Evolutionary conservation across 1,140 invertebrate genomes (phyloP).

Genomic region (Pemphigus obesinymphae): DNA sequence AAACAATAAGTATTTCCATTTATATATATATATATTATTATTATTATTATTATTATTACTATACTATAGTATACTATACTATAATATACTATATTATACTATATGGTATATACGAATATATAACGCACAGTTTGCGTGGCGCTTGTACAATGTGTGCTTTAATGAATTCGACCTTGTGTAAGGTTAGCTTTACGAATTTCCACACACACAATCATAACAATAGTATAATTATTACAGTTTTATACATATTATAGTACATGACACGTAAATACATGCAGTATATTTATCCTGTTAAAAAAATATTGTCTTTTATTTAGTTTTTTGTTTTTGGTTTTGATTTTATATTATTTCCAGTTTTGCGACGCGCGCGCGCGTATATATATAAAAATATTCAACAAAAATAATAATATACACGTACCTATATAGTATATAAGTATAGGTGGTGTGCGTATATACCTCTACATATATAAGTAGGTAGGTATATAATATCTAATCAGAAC

Average conservation of each 20-base stretch:
- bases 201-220: background rate
- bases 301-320: background rate
- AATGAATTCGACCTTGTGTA: constrained; percentile 28
- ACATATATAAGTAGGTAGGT: too few relatives aligned
- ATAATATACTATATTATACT: background rate
- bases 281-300: constrained; percentile 8
- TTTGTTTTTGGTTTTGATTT: too few relatives aligned
- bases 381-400: constrained; percentile 22
- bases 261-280: background rate
- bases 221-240: constrained; percentile 5
- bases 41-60: too few relatives aligned
- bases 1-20: background rate
- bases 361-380: background rate
- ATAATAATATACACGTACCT: too few relatives aligned
- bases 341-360: constrained; percentile 32
- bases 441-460: too few relatives aligned
- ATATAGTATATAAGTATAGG: too few relatives aligned
- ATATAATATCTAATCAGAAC: constrained; percentile 12
- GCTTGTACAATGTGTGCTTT: constrained; percentile 34
- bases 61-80: too few relatives aligned
- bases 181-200: constrained; percentile 38
- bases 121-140: background rate
- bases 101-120: background rate
- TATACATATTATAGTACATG: background rate
- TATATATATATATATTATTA: too few relatives aligned